Conservation (phyloP, 2,888 invertebrate species). For the Brachyopa scutellaris region DNA sequence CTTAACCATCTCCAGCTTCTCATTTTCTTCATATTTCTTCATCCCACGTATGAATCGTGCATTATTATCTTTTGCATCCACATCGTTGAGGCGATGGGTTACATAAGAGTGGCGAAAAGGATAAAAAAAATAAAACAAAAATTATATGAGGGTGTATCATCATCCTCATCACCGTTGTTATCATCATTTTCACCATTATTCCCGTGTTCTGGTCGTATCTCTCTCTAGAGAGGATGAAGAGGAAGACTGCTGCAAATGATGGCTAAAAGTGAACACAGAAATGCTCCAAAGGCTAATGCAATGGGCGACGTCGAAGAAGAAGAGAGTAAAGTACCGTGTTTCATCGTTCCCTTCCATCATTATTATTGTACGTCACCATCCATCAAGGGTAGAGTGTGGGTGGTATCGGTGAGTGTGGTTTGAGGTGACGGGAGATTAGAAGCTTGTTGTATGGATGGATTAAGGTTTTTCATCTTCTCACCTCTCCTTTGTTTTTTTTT, state of each 20-base stretch:
- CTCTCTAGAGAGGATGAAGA: conserved; percentile 39
- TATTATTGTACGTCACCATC: conserved; percentile 35
- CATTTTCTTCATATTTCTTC: conserved; percentile 9
- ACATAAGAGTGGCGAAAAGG: background rate
- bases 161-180: conserved; percentile 50
- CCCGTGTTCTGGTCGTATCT: conserved; percentile 24
- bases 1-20: background rate
- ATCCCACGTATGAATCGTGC: conserved; percentile 41
- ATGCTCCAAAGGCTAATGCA: conserved; percentile 48
- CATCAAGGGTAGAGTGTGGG: conserved; percentile 48
- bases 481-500: conserved; percentile 25
- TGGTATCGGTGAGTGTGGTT: conserved; percentile 8
- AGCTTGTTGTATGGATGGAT: conserved; percentile 67
- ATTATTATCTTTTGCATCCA: conserved; percentile 47
- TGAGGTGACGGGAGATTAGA: conserved; percentile 58
- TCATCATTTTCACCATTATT: conserved; percentile 55
- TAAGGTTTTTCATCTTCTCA: conserved; percentile 63
- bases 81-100: conserved; percentile 24
- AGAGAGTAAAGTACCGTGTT: conserved; percentile 29
- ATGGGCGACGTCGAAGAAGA: conserved; percentile 11
- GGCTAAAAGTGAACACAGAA: background rate
- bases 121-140: background rate
- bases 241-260: conserved; percentile 15
- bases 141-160: background rate
- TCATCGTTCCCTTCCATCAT: conserved; percentile 26